Evolutionary conservation across 1,140 invertebrate genomes (phyloP), one percentile per base, ranked within the genome.

Genomic region (Rhagoletis pomonella): DNA sequence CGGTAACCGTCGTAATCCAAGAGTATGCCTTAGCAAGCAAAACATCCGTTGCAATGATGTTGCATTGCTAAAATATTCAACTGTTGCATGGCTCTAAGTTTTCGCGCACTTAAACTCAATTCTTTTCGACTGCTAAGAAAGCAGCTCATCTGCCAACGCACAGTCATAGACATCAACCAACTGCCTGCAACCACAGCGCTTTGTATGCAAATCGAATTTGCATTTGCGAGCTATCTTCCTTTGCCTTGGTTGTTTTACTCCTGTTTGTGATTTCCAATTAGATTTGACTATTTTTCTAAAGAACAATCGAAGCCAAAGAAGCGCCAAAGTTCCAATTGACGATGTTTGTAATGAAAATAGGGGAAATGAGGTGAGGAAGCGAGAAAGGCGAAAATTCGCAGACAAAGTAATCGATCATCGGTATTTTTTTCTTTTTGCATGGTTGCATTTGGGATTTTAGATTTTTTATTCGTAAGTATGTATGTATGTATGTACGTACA

Each of bases 201-300:
- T 87, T 87, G 86, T 87, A 87, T 87, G 86, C 86, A 87, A 87
- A 87, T 87, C 64, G 42, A 86, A 62, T 86, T 65, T 64, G 47
- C 60, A 62, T 86, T 86, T 62, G 39, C 59, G 59, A 67, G 14
- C 50, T 86, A 12, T 86, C n/a, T 44, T 17, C 4, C 42, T 29
- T 55, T n/a, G 17, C 19, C 59, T 64, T 12, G 0, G 14, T 55
- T 86, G 9, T 86, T 86, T 67, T 65, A 42, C n/a, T 65, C 9
- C 4, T 65, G 85, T 65, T 86, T 86, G 44, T 65, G 73, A 81
- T 81, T 58, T 81, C 47, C 73, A 81, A 81, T 81, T 81, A 47
- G 29, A 62, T 85, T 85, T 58, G 55, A 55, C 73, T 58, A 55
- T 81, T 81, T 81, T 55, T 42, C 17, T 81, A 10, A 55, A 14